Base-by-base conservation (phyloP, 1,140 invertebrate species). In the Trichogramma pretiosum region DNA sequence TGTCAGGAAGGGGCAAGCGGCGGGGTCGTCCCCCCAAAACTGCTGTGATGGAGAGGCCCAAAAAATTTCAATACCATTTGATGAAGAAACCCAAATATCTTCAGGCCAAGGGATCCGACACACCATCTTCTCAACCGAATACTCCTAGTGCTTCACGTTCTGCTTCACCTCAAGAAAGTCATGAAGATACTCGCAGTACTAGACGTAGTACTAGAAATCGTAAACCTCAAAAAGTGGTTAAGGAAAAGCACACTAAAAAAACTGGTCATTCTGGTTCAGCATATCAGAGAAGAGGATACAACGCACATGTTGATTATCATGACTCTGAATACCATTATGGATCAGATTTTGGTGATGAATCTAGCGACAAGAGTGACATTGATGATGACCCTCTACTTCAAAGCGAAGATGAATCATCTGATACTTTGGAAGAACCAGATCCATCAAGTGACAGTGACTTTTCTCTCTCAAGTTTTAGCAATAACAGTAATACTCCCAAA, bases 11-110 rank as follows among this genome's bases (percentile, higher is more conserved):
- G 28, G 86, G 87, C 56, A 90, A 91, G 70, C 82, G 89, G 70
- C 77, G 87, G 72, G 89, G 89, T 57, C 81, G 89, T 55, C 89
- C 89, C 60, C 89, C 89, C 54, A 92, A 91, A 77, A 84, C 87
- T 48, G 83, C 85, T 58, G 82, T 81, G 66, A 78, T 86, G 74
- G 87, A 89, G 63, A 81, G 83, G 61, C 80, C 83, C 56, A 83
- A 81, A 62, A 87, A 85, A 74, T 89, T 87, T 71, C 85, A 87
- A 65, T 88, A 84, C 73, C 83, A 88, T 74, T 74, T 90, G 62
- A 77, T 92, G 65, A 91, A 92, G 73, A 93, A 93, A 70, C 89
- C 90, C 8, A 92, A 90, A 77, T 93, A 92, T 72, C 76, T 90
- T 58, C 76, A 80, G 65, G 77, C 76, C 62, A 77, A 77, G 60